Evolutionary conservation across 2,113 vertebrate genomes (phyloP).

Genomic region (Podarcis muralis): DNA sequence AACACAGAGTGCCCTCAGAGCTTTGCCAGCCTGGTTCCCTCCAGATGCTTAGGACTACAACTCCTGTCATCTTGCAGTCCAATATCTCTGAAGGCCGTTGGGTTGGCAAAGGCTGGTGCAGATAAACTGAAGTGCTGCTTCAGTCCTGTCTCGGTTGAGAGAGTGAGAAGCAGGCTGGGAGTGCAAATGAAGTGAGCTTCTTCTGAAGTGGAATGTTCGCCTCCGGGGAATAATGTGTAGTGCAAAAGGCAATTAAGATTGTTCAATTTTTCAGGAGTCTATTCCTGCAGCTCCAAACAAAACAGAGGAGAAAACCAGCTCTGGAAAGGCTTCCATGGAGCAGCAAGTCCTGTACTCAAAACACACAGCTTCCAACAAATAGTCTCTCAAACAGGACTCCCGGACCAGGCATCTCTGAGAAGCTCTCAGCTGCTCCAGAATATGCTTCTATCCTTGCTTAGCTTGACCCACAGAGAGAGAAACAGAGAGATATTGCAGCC

Average conservation of each 20-base stretch:
- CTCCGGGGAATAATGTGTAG: not conserved
- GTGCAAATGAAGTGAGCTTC: slow-evolving; percentile 14
- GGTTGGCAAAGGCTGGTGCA: not conserved
- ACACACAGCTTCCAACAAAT: not conserved
- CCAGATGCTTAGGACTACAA: too few species aligned
- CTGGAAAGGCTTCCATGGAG: not conserved
- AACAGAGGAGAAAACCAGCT: not conserved
- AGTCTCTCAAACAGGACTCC: not conserved
- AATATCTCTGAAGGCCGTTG: too few species aligned
- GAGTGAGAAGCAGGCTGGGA: slow-evolving; percentile 54
- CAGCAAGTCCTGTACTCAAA: slow-evolving; percentile 2
- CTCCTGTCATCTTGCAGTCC: too few species aligned
- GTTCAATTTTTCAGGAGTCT: not conserved
- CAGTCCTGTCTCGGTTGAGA: slow-evolving; percentile 42
- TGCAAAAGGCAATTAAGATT: not conserved
- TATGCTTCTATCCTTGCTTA: not conserved
- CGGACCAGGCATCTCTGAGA: not conserved
- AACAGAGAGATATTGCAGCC: too few species aligned
- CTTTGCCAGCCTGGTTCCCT: not conserved
- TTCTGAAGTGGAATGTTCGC: not conserved
- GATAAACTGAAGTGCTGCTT: not conserved
- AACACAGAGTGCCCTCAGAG: not conserved
- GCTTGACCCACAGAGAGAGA: too few species aligned
- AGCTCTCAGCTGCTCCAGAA: not conserved
- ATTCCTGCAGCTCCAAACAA: not conserved